Evolutionary conservation across 2,113 vertebrate genomes (phyloP).

Genomic region (Coryphaenoides rupestris): DNA sequence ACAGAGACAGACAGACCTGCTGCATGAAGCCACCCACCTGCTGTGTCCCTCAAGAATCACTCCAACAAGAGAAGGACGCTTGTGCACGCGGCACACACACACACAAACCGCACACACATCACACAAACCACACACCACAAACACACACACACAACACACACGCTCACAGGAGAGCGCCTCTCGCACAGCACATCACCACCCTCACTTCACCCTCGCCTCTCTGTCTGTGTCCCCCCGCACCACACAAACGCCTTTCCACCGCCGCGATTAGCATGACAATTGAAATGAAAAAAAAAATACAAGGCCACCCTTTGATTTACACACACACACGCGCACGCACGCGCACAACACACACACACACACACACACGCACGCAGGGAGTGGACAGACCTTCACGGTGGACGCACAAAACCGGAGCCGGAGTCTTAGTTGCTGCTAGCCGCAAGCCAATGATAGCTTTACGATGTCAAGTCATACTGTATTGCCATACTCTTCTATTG

Average conservation of each 20-base stretch:
- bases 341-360: no score
- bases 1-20: no score
- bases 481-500: no score
- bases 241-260: constrained; percentile 55
- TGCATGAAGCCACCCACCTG: no score
- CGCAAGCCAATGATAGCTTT: no score
- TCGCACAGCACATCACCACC: constrained; percentile 44
- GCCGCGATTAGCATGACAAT: constrained; percentile 75
- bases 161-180: constrained; percentile 28
- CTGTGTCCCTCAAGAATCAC: no score
- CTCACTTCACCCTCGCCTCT: constrained; percentile 38
- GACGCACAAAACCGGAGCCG: constrained; percentile 58
- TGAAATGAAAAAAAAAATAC: constrained; percentile 71
- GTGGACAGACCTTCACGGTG: constrained; percentile 26
- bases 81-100: constrained; percentile 11
- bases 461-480: no score
- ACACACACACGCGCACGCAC: constrained; percentile 53
- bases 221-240: constrained; percentile 20
- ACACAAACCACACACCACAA: neutral
- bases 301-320: no score
- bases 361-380: constrained; percentile 48
- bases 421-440: constrained; percentile 22
- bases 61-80: constrained; percentile 1
- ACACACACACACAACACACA: no score
- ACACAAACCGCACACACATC: constrained; percentile 22